Evolutionary conservation across 2,888 invertebrate genomes (phyloP).

Genomic region (Smittia aterrima): DNA sequence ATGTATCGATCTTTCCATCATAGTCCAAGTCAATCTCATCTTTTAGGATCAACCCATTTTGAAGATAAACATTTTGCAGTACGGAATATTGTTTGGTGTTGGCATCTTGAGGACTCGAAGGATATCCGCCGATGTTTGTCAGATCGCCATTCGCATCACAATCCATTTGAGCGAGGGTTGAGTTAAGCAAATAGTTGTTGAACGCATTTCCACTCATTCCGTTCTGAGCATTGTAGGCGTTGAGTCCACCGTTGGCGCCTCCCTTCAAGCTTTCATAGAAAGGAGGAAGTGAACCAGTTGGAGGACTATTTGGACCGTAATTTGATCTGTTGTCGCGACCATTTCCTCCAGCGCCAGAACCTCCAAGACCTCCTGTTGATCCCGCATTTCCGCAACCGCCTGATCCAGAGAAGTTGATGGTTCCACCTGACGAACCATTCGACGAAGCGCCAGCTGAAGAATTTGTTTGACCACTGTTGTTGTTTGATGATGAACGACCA

Average conservation of each 20-base stretch:
- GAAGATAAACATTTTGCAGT: slow-evolving; percentile 70
- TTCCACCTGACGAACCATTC: slow-evolving; percentile 49
- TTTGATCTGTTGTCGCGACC: slow-evolving; percentile 81
- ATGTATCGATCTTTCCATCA: slow-evolving; percentile 69
- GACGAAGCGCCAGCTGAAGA: slow-evolving; percentile 51
- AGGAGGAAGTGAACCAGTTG: slow-evolving; percentile 82
- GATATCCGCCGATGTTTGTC: slow-evolving; percentile 45
- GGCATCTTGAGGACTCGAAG: slow-evolving; percentile 42
- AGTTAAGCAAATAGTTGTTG: slow-evolving; percentile 60
- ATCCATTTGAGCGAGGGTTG: slow-evolving; percentile 67
- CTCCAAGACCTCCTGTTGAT: slow-evolving; percentile 63
- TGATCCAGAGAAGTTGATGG: slow-evolving; percentile 52
- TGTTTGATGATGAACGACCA: slow-evolving; percentile 66
- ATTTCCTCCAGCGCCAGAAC: slow-evolving; percentile 73
- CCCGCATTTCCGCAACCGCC: slow-evolving; percentile 57
- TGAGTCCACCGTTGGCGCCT: slow-evolving; percentile 65
- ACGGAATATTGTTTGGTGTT: slow-evolving; percentile 71
- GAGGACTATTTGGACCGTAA: slow-evolving; percentile 84
- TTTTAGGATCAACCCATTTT: slow-evolving; percentile 67
- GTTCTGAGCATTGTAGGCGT: slow-evolving; percentile 64
- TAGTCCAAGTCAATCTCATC: slow-evolving; percentile 77
- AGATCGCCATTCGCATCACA: slow-evolving; percentile 70
- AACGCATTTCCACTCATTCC: slow-evolving; percentile 64
- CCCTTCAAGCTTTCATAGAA: slow-evolving; percentile 84
- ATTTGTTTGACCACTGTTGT: slow-evolving; percentile 58